Evolutionary conservation across 2,888 invertebrate genomes (phyloP).

Genomic region (Drosophila dives): DNA sequence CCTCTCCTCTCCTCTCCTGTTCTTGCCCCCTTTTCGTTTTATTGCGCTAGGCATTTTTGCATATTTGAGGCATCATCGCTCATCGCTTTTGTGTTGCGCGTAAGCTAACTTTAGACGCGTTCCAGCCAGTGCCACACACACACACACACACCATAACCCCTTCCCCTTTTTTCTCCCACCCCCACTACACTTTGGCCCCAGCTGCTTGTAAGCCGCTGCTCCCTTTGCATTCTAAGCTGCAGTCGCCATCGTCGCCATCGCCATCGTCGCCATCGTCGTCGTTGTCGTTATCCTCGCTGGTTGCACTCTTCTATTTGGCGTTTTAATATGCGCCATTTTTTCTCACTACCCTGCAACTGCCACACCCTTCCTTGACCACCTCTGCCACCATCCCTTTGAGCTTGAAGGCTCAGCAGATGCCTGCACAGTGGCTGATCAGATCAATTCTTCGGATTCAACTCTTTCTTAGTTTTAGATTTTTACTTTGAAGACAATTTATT

Average conservation of each 20-base stretch:
- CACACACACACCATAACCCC: background rate
- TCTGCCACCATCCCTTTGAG: slow-evolving; percentile 1
- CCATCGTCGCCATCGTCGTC: background rate
- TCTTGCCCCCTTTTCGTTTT: slow-evolving; percentile 59
- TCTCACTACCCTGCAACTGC: slow-evolving; percentile 33
- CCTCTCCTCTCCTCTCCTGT: background rate
- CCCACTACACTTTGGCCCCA: background rate
- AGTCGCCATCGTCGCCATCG: slow-evolving; percentile 30
- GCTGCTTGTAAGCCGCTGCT: slow-evolving; percentile 10
- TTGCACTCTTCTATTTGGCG: slow-evolving; percentile 76
- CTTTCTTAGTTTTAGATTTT: background rate
- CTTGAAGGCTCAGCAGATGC: slow-evolving; percentile 20
- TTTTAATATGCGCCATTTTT: slow-evolving; percentile 77
- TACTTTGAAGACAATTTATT: background rate
- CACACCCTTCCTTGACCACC: background rate
- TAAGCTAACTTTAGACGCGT: slow-evolving; percentile 60
- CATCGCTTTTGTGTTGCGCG: slow-evolving; percentile 81
- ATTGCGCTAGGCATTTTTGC: slow-evolving; percentile 81
- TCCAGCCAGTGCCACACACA: slow-evolving; percentile 21
- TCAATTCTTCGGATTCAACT: background rate
- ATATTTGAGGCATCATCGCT: slow-evolving; percentile 81
- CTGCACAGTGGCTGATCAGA: slow-evolving; percentile 20
- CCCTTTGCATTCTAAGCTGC: slow-evolving; percentile 70
- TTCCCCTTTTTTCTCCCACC: background rate
- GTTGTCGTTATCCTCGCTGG: slow-evolving; percentile 11